These are phyloP conservation scores for Diuraphis noxia DNA, from an alignment of 1,140 invertebrate genomes.

Conservation along the genomic window DNA sequence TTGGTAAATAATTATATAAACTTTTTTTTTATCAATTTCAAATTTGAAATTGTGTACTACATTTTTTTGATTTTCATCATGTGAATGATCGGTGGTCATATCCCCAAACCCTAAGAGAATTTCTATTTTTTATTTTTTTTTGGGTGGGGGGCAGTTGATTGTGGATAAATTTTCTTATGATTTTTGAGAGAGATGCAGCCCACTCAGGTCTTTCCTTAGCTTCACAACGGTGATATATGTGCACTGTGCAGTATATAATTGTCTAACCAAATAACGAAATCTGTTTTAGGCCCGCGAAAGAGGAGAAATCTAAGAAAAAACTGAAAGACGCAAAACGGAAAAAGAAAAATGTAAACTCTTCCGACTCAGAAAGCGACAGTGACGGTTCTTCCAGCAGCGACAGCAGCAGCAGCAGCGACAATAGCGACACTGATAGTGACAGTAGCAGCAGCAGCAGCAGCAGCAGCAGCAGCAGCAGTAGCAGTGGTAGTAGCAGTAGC, in stretches of 20 bases:
- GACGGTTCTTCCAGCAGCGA: conserved; percentile 27
- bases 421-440: background rate
- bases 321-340: background rate
- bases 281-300: background rate
- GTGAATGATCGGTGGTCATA: too few species aligned
- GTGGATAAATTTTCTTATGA: background rate
- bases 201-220: background rate
- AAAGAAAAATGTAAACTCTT: background rate
- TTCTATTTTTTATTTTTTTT: too few species aligned
- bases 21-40: too few species aligned
- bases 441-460: conserved; percentile 36
- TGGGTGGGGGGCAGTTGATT: too few species aligned
- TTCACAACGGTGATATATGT: background rate
- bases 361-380: background rate
- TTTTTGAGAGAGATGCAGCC: background rate
- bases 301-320: background rate
- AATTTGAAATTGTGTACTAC: too few species aligned
- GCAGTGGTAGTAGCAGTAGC: background rate
- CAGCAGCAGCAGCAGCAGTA: conserved; percentile 33
- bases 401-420: conserved; percentile 32
- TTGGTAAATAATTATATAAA: too few species aligned
- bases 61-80: too few species aligned
- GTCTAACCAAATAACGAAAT: background rate
- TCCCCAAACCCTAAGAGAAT: too few species aligned
- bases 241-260: too few species aligned